Evolutionary conservation across 2,113 vertebrate species (phyloP).

Genomic region (Atlantisia rogersi): DNA sequence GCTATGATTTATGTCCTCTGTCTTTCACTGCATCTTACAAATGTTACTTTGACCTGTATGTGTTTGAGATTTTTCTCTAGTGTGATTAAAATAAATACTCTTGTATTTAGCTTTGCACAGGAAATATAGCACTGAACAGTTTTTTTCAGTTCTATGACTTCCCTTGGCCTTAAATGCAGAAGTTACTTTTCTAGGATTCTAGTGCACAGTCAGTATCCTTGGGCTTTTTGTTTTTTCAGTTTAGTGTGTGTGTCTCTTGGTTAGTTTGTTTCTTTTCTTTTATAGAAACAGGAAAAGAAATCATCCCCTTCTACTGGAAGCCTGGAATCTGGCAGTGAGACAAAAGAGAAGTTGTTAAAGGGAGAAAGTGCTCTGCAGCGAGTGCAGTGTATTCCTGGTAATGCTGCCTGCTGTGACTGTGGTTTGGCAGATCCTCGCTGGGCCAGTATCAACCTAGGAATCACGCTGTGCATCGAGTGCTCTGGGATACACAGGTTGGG

Average conservation of each 20-base stretch:
- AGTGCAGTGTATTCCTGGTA: conserved; percentile 90
- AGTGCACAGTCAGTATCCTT: background rate
- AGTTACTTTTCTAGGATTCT: background rate
- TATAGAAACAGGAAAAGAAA: conserved; percentile 90
- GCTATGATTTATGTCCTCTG: background rate
- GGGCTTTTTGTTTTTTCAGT: background rate
- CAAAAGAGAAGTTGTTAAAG: conserved; percentile 89
- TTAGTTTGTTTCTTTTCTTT: background rate
- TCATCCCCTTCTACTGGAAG: conserved; percentile 87
- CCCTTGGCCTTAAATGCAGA: background rate
- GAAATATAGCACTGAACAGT: no score
- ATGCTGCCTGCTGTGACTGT: conserved; percentile 91
- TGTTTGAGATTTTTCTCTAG: background rate
- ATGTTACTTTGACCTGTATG: background rate
- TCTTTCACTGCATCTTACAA: background rate
- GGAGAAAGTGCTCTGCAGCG: conserved; percentile 92
- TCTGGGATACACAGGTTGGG: conserved; percentile 95
- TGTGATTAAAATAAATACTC: background rate
- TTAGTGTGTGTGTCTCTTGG: background rate
- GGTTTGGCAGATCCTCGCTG: conserved; percentile 92
- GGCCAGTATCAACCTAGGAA: conserved; percentile 98
- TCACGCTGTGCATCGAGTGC: conserved; percentile 95
- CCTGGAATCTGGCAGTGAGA: conserved; percentile 86
- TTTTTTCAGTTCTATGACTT: background rate
- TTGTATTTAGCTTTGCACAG: background rate